Base-by-base conservation (phyloP, 2,888 invertebrate species). In the Eremobia ochroleuca region DNA sequence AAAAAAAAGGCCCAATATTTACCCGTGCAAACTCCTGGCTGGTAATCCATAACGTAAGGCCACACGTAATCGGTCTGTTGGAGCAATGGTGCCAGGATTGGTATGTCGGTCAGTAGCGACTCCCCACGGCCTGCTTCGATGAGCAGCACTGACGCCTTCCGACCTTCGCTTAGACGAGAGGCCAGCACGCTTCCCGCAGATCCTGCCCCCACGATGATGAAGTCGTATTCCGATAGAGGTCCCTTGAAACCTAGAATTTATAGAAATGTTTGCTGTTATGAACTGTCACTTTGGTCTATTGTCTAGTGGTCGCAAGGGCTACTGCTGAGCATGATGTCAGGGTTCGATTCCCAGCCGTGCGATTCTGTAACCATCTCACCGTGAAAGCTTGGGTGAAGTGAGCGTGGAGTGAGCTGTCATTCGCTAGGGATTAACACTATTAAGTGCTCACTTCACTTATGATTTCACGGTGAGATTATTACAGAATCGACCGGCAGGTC, bases 41-140 rank as follows among this genome's bases (percentile, higher is more conserved):
- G 97, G 46, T 96, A 96, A 84, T 97, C 97, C 90, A 97, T 97
- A 43, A 97, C 93, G 86, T 97, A 97, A 1, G 95, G 96, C 97
- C 97, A 97, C 34, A 96, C 96, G 79, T 96, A 95, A 66, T 93
- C 90, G 0, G 96, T 96, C 69, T 92, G 94, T 73, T 96, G 96
- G 46, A 97, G 90, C 31, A 95, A 43, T 0, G 96, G 95, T 4
- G 97, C 97, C 25, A 97, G 77, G 64, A 95, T 88, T 0, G 97
- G 97, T 34, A 97, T 93, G 46, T 95, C 95, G 0, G 96, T 95
- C 43, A 97, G 83, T 34, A 95, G 78, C 2, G 95, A 94, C 80
- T 97, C 97, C 25, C 95, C 95, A 58, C 91, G 90, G 0, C 97
- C 97, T 2, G 97, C 97, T 87, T 97, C 97, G 58, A 97, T 87